phyloP scores from a whole-genome alignment of 2,888 invertebrate genomes.

The Yponomeuta plumbellus region DNA sequence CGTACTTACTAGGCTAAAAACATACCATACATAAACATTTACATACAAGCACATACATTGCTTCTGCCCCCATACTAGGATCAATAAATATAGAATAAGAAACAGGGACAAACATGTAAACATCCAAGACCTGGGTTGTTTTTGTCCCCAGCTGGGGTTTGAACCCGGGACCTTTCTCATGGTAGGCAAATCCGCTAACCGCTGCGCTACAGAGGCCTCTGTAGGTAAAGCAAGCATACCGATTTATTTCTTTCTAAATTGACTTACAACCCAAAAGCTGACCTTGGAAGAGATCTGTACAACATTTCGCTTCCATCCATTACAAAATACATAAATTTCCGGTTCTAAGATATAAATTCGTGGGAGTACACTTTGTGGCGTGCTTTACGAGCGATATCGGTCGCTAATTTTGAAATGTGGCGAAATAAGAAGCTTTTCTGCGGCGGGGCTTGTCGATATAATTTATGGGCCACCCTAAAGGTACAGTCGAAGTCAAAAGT shows the following conservation, averaged over 20 bases:
- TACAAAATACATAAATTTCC: slow-evolving; percentile 12
- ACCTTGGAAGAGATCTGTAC: not conserved
- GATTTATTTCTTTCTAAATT: not conserved
- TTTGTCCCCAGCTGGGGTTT: no score
- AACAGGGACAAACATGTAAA: no score
- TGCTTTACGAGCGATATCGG: slow-evolving; percentile 37
- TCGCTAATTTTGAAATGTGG: slow-evolving; percentile 51
- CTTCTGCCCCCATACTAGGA: no score
- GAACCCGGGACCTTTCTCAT: no score
- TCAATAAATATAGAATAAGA: no score
- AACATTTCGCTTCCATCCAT: slow-evolving; percentile 2
- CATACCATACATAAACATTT: no score
- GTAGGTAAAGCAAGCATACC: no score
- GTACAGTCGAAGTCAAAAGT: not conserved
- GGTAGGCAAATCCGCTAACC: no score
- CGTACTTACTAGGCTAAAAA: no score
- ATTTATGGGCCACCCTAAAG: slow-evolving; percentile 19
- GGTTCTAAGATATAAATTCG: slow-evolving; percentile 13
- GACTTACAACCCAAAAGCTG: not conserved
- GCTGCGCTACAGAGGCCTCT: no score
- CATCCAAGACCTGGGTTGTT: no score
- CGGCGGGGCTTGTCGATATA: slow-evolving; percentile 19
- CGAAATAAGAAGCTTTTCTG: slow-evolving; percentile 37
- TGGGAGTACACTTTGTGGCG: slow-evolving; percentile 5
- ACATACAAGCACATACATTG: no score